A percentile compares a stretch with the other conserved stretches of the same genome.
phyloP scores from a whole-genome alignment of 2,888 invertebrate species.

The Andricus curvator region DNA sequence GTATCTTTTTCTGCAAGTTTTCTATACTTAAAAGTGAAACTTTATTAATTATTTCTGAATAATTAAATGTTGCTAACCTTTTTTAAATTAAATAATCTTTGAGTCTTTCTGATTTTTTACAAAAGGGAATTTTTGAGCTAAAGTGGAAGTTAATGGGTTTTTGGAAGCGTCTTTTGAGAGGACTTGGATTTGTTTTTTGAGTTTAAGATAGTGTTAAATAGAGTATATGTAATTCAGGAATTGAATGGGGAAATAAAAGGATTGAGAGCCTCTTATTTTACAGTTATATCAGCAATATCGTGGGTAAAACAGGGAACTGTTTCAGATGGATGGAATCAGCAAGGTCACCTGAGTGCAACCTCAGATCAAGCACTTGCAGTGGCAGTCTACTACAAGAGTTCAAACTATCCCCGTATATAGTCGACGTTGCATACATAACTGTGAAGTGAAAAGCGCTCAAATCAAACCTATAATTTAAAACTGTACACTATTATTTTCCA shows the following conservation, averaged over 20 bases:
- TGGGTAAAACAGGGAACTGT: conserved; percentile 74
- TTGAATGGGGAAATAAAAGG: conserved; percentile 26
- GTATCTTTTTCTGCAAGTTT: neutral
- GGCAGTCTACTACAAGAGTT: conserved; percentile 54
- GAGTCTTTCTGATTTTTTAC: neutral
- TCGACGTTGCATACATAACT: conserved; percentile 15
- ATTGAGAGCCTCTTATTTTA: conserved; percentile 74
- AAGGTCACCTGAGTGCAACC: conserved; percentile 76
- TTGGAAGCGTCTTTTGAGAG: too few relatives aligned
- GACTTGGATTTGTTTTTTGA: too few relatives aligned
- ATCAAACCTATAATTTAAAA: conserved; percentile 38
- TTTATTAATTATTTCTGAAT: neutral
- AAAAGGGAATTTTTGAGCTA: neutral
- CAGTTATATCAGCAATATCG: conserved; percentile 74
- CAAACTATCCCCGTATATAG: conserved; percentile 50
- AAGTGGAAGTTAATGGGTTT: too few relatives aligned
- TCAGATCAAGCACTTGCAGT: conserved; percentile 54
- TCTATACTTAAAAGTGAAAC: neutral
- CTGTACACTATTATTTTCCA: conserved; percentile 19
- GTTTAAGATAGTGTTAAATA: neutral
- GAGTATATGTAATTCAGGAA: neutral
- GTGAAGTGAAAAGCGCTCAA: conserved; percentile 40
- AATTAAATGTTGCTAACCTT: neutral
- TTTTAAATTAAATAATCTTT: neutral
- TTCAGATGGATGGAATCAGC: conserved; percentile 68